phyloP scores from a whole-genome alignment of 1,140 invertebrate genomes.

The Drosophila carrolli region DNA sequence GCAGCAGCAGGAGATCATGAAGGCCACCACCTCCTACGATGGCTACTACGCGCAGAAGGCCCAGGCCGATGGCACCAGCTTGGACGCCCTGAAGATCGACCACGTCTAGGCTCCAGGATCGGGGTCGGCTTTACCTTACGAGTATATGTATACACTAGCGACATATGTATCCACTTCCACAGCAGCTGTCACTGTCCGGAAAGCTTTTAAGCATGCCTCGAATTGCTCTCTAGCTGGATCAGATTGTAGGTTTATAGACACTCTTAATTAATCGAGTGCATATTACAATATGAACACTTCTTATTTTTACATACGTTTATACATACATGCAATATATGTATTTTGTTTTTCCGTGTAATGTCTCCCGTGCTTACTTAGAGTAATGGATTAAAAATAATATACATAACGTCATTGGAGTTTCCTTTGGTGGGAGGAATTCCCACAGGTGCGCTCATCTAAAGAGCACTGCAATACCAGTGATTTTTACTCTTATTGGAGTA shows the following conservation, averaged over 20 bases:
- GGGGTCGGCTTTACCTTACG: neutral
- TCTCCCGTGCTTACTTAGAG: constrained; percentile 53
- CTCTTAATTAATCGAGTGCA: constrained; percentile 32
- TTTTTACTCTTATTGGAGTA: neutral
- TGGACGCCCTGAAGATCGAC: constrained; percentile 69
- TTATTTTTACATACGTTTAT: constrained; percentile 33
- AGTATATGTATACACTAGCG: constrained; percentile 2
- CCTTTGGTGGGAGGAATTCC: neutral
- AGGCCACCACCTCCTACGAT: constrained; percentile 70
- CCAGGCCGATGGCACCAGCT: constrained; percentile 64
- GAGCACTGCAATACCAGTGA: constrained; percentile 5
- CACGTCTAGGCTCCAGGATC: constrained; percentile 51
- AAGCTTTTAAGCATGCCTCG: constrained; percentile 24
- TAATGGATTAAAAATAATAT: constrained; percentile 46
- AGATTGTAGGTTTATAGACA: constrained; percentile 21
- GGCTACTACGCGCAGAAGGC: constrained; percentile 72
- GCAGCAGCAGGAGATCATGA: constrained; percentile 71
- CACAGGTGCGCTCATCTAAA: neutral
- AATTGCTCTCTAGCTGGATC: constrained; percentile 50
- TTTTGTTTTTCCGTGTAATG: constrained; percentile 36
- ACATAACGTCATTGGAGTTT: neutral
- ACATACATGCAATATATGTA: constrained; percentile 47
- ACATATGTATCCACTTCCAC: constrained; percentile 28
- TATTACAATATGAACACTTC: constrained; percentile 35
- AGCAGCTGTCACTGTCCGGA: constrained; percentile 35